Percentiles rank a stretch among this genome's conserved stretches.
These are phyloP conservation scores for Scaptomyza pallida DNA, from an alignment of 1,140 invertebrate genomes.

Conservation along the genomic window DNA sequence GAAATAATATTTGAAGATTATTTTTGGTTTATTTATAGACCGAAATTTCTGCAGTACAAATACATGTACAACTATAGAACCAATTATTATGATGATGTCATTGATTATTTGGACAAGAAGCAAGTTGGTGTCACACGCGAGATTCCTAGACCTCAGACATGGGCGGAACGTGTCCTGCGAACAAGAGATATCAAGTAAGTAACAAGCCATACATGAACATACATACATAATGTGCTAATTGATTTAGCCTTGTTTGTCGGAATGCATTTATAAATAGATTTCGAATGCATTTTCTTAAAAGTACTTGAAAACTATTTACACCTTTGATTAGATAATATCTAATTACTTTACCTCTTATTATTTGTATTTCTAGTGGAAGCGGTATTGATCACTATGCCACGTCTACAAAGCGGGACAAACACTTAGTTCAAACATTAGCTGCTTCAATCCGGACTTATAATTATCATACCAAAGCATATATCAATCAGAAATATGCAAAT, in stretches of 20 bases:
- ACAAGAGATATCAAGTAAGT: constrained; percentile 84
- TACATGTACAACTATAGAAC: constrained; percentile 92
- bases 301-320: constrained; percentile 5
- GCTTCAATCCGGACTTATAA: constrained; percentile 86
- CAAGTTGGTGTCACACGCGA: constrained; percentile 88
- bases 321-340: neutral
- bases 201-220: neutral
- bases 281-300: neutral
- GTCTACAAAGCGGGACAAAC: constrained; percentile 83
- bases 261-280: neutral
- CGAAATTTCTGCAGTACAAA: constrained; percentile 90
- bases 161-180: constrained; percentile 91
- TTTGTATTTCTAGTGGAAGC: constrained; percentile 48
- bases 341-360: neutral
- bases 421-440: constrained; percentile 85
- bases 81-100: constrained; percentile 93
- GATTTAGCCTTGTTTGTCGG: neutral
- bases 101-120: constrained; percentile 91
- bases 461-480: constrained; percentile 86
- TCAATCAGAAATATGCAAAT: constrained; percentile 86
- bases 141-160: constrained; percentile 90
- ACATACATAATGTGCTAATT: neutral
- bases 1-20: neutral
- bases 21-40: constrained; percentile 84
- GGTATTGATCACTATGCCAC: constrained; percentile 67